Evolutionary conservation across 2,888 invertebrate species (phyloP), one percentile per base, ranked within the genome.

Genomic region (Drosophila kambysellisi): DNA sequence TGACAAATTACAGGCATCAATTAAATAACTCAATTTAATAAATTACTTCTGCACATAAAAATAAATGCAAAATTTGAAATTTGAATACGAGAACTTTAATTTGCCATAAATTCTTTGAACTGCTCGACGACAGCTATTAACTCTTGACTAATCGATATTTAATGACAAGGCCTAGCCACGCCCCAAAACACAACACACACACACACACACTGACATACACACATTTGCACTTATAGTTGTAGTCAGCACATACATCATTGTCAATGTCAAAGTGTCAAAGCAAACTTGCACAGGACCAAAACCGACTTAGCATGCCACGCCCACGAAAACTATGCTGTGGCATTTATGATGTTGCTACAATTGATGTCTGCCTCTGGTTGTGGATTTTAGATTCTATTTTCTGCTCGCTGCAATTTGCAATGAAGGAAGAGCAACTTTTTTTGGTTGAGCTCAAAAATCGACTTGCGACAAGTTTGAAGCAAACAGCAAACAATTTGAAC

Each of bases 241-340:
- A 64, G 66, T 66, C 46, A 70, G 84, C 83, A 75, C 91, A 90
- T 90, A 91, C 90, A 91, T 90, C 91, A 91, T 91, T 91, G 90
- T 90, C 89, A 89, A 89, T 89, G 89, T 90, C 90, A 90, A 90
- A 91, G 88, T 91, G 91, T 91, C 90, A 91, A 82, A 83, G 84
- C 77, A 81, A 79, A 86, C 84, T 87, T 81, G 83, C 76, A 72
- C 73, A 76, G 70, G 50, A 70, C 57, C 74, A 65, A 76, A 75
- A 74, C 77, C 59, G 70, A 70, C 32, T 74, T 68, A 68, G 70
- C 72, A 88, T 85, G 67, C 86, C 83, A 79, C 86, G 73, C 86
- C 82, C 71, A 64, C 61, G 41, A 20, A 29, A 62, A 60, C 60
- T 56, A 61, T 35, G 20, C 32, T 76, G 70, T 74, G 74, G 76